Percentiles rank a stretch among this genome's conserved stretches.
Conservation (phyloP, 2,888 invertebrate species). For the Pherbina coryleti region DNA sequence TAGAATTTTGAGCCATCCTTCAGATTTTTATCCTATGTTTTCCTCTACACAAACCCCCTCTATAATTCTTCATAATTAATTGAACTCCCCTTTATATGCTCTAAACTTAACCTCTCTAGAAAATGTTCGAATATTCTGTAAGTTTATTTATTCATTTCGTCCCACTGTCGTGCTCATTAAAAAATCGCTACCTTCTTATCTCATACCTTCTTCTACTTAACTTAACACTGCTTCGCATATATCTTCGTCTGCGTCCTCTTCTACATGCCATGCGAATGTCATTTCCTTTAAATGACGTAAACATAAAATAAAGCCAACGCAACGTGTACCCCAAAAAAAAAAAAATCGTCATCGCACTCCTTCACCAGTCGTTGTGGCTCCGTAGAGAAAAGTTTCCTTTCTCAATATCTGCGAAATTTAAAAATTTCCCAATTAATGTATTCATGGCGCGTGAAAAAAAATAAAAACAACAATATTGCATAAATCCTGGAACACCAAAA, state of each 20-base stretch:
- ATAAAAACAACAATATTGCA: slow-evolving; percentile 3
- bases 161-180: slow-evolving; percentile 12
- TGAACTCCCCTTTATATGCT: too few species aligned
- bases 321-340: background rate
- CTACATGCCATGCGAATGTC: background rate
- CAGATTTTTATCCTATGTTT: too few species aligned
- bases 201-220: background rate
- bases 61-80: too few species aligned
- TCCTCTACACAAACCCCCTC: too few species aligned
- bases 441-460: slow-evolving; percentile 13
- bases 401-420: slow-evolving; percentile 18
- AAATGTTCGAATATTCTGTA: too few species aligned
- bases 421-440: slow-evolving; percentile 30
- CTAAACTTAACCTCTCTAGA: too few species aligned
- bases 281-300: slow-evolving; percentile 11
- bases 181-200: background rate
- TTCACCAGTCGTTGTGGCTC: background rate
- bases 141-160: too few species aligned
- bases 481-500: background rate
- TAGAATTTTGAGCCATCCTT: too few species aligned
- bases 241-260: slow-evolving; percentile 1
- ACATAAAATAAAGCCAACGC: background rate
- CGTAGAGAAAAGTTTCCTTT: background rate
- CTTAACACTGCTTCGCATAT: background rate
- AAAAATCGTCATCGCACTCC: background rate